These are phyloP conservation scores for Limnothrissa miodon DNA, from an alignment of 2,113 vertebrate species.

Conservation along the genomic window DNA sequence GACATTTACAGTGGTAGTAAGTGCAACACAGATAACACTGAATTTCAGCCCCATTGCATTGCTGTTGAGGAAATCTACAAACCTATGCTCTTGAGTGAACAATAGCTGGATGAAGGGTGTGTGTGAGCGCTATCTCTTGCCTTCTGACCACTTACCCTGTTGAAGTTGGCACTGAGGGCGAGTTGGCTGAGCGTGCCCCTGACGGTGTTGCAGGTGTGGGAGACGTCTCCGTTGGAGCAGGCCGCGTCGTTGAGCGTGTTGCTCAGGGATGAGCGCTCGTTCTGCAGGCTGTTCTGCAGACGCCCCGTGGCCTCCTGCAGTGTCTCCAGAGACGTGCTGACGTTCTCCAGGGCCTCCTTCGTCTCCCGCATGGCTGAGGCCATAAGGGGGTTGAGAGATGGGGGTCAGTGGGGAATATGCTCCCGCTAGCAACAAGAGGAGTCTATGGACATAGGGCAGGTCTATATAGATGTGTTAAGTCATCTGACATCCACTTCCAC, in stretches of 20 bases:
- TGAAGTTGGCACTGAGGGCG: conserved; percentile 69
- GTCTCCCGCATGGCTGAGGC: conserved; percentile 82
- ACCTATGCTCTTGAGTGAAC: not conserved
- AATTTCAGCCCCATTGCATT: not conserved
- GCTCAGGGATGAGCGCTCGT: conserved; percentile 69
- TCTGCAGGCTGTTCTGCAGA: conserved; percentile 71
- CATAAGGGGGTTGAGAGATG: not conserved
- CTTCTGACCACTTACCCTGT: conserved; percentile 62
- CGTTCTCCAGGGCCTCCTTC: conserved; percentile 77
- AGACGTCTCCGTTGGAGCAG: conserved; percentile 66
- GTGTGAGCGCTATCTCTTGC: not conserved
- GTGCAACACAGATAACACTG: not conserved
- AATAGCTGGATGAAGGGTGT: not conserved
- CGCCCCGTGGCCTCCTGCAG: conserved; percentile 72
- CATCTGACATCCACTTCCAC: too few species aligned
- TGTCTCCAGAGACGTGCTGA: conserved; percentile 74
- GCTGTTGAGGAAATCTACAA: not conserved
- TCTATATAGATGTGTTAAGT: not conserved
- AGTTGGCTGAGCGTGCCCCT: conserved; percentile 73
- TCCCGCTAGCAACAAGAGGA: not conserved
- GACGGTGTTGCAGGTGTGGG: conserved; percentile 75
- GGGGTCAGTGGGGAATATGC: not conserved
- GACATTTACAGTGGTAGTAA: not conserved
- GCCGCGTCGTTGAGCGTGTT: conserved; percentile 77
- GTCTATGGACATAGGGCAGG: too few species aligned